These are phyloP conservation scores for Coilia nasus DNA, from an alignment of 2,797 vertebrate genomes.

Conservation along the genomic window DNA sequence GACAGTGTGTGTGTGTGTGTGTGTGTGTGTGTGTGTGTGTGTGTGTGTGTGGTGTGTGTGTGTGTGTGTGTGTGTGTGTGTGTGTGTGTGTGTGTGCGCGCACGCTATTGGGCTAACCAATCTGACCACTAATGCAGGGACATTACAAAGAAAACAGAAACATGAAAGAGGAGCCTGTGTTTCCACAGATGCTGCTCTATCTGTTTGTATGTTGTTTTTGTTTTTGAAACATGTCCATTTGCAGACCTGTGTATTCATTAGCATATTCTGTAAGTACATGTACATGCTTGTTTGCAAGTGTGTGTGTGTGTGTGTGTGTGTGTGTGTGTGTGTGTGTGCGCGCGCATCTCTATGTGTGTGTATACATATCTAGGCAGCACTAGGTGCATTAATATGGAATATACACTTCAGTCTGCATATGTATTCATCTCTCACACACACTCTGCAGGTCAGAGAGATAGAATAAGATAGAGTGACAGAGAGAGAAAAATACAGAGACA, in stretches of 20 bases:
- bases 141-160: not conserved
- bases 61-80: not conserved
- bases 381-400: too few relatives aligned
- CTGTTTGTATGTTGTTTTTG: too few relatives aligned
- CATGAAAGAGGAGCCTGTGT: not conserved
- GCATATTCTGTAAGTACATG: not conserved
- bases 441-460: too few relatives aligned
- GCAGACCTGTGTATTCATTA: not conserved
- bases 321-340: too few relatives aligned
- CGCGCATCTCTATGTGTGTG: not conserved
- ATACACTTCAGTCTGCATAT: too few relatives aligned
- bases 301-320: too few relatives aligned
- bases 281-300: not conserved
- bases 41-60: not conserved
- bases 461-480: too few relatives aligned
- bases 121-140: too few relatives aligned
- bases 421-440: too few relatives aligned
- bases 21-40: conserved; percentile 18
- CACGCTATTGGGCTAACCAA: too few relatives aligned
- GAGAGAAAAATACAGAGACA: too few relatives aligned
- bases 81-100: not conserved
- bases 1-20: conserved; percentile 7
- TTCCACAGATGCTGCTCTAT: not conserved
- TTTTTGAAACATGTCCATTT: not conserved
- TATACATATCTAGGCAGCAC: too few relatives aligned